Evolutionary conservation across 2,797 vertebrate species (phyloP).

Genomic region (Pangasius mekongensis): DNA sequence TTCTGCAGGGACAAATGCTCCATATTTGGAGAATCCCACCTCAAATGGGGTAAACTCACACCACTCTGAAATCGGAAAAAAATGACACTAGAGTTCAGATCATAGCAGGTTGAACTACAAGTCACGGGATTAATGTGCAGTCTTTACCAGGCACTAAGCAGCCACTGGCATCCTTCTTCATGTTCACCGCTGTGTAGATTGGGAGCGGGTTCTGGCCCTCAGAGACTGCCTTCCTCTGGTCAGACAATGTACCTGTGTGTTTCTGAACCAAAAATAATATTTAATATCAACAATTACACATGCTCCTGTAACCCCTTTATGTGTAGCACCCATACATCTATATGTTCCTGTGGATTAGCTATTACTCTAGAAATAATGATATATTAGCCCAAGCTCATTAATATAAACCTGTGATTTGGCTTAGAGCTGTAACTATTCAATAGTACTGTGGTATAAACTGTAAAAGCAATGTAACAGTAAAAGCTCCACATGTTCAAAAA

Average conservation of each 20-base stretch:
- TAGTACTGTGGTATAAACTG: not conserved
- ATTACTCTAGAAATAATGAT: not conserved
- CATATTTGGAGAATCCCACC: conserved; percentile 76
- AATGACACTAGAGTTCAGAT: not conserved
- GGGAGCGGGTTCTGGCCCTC: conserved; percentile 86
- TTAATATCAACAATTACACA: not conserved
- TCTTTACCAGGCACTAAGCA: conserved; percentile 48
- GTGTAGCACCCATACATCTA: not conserved
- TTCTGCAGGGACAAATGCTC: conserved; percentile 71
- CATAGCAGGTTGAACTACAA: not conserved
- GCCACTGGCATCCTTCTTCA: conserved; percentile 71
- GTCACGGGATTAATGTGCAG: not conserved
- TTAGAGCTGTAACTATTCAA: not conserved
- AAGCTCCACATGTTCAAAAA: not conserved
- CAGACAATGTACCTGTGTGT: conserved; percentile 75
- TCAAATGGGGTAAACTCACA: conserved; percentile 81
- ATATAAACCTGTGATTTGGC: not conserved
- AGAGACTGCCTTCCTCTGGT: conserved; percentile 78
- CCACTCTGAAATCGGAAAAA: conserved; percentile 67
- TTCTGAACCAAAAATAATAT: conserved; percentile 51
- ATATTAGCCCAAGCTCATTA: too few species aligned
- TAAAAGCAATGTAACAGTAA: not conserved
- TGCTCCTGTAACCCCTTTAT: not conserved
- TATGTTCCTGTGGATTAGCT: not conserved
- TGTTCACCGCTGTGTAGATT: conserved; percentile 85